Evolutionary conservation across 1,140 invertebrate species (phyloP), one percentile per base, ranked within the genome.

Genomic region (Drosophila guanche): DNA sequence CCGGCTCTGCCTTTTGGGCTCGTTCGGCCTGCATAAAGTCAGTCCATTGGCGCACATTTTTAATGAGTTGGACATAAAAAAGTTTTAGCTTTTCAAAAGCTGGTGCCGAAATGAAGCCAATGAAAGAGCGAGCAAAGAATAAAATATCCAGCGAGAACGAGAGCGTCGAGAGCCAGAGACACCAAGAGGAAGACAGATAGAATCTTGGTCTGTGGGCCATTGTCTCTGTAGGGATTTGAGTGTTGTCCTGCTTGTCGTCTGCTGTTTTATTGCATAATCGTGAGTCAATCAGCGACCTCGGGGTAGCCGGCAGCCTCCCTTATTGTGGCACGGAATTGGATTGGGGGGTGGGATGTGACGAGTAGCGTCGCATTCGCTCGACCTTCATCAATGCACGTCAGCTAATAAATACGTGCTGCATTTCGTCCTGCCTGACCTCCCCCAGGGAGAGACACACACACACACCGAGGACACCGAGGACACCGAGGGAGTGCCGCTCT

Each of bases 51-150:
- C 83, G 83, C 71, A 88, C 78, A 88, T 83, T 88, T 88, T 88
- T 88, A 88, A 88, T 88, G 83, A 88, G 83, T 88, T 88, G 79
- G 75, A 88, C 84, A 88, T 88, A 88, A 88, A 88, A 86, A 88
- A 88, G 81, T 86, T 86, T 78, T 71, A 74, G 81, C 65, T 85
- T 85, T 81, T 88, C 41, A 88, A 85, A 85, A 86, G 81, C 81
- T 77, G 81, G 54, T 60, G 73, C 63, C 63, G 81, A 86, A 86
- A 85, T 81, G 57, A 80, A 85, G 81, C 77, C 81, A 85, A 85
- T 85, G 79, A 79, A 83, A 27, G 20, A 20, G 20, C 27, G 5
- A 47, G 51, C 41, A 54, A 23, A 57, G 12, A 33, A 5, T 14
- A 7, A 42, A 41, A 46, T 7, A 51, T 12, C 33, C 23, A 57